Base-by-base conservation (phyloP, 1,140 invertebrate species). In the Phocides pigmalion region DNA sequence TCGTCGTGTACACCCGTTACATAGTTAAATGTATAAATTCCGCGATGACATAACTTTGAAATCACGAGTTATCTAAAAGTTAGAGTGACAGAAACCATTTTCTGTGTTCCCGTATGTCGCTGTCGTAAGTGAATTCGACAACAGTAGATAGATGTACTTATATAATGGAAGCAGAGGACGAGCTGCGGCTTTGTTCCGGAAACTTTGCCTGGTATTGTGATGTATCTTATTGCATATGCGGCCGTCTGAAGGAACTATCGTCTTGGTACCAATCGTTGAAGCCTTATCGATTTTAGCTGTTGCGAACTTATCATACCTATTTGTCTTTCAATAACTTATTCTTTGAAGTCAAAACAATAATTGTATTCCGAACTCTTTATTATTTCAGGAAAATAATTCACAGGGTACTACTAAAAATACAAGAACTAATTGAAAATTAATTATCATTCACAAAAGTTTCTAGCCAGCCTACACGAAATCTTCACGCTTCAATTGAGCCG, bases 401-500 rank as follows among this genome's bases (percentile, higher is more conserved):
- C 19, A 47, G 56, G 62, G 62, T 51, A 51, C 41, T 19, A 14
- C 20, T 70, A 79, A 79, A 81, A 82, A 73, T 72, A 79, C 70
- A 79, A 75, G 62, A 82, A 67, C 76, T 74, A 66, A 77, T 74
- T 81, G 61, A 76, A 84, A 87, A 81, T 79, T 84, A 86, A 87
- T 90, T 84, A 83, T 73, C 74, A 85, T 79, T 82, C 62, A 59
- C 66, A 77, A 82, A 84, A 84, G 75, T 85, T 71, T 68, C 70
- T 76, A 68, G 76, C 70, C 77, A 76, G 81, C 80, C 83, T 79
- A 82, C 73, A 83, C 76, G 76, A 81, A 86, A 85, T 84, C 77
- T 89, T 89, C 70, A 87, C 83, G 87, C 85, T 84, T 87, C 84
- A 91, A 89, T 89, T 89, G 89, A 80, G 79, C 80, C 77, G 82